Conservation (phyloP, 2,888 invertebrate genomes). For the Dorcus parallelipipedus region DNA sequence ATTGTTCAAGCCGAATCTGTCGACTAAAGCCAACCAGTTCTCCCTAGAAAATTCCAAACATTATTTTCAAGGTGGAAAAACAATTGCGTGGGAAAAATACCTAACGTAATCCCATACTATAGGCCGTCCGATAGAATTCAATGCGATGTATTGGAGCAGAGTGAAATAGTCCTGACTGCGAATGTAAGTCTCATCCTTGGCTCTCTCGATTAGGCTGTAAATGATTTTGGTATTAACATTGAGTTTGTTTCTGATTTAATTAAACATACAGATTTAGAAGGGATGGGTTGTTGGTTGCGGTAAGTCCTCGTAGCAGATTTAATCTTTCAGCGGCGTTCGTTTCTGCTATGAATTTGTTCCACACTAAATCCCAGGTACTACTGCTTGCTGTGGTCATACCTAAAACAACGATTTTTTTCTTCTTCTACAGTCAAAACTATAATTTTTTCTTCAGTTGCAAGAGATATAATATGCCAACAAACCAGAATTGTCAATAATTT, state of each 20-base stretch:
- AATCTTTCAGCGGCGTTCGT: slow-evolving; percentile 75
- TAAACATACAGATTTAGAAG: slow-evolving; percentile 62
- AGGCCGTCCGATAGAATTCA: slow-evolving; percentile 70
- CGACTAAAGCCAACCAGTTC: slow-evolving; percentile 72
- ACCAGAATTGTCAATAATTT: too few relatives aligned
- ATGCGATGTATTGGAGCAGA: slow-evolving; percentile 64
- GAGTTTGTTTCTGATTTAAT: too few relatives aligned
- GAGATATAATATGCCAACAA: too few relatives aligned
- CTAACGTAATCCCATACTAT: slow-evolving; percentile 82
- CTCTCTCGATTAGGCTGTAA: slow-evolving; percentile 66
- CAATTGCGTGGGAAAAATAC: slow-evolving; percentile 32
- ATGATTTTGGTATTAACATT: too few relatives aligned
- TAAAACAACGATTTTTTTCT: slow-evolving; percentile 32
- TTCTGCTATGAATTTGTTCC: slow-evolving; percentile 69
- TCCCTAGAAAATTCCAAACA: slow-evolving; percentile 48
- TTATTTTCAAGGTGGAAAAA: not conserved
- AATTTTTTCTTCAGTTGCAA: too few relatives aligned
- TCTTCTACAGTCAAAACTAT: not conserved
- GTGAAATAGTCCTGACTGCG: slow-evolving; percentile 81
- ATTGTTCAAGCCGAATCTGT: slow-evolving; percentile 79
- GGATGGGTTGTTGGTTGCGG: slow-evolving; percentile 62
- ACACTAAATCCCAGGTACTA: slow-evolving; percentile 71
- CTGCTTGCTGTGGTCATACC: slow-evolving; percentile 63
- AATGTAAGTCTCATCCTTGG: slow-evolving; percentile 72
- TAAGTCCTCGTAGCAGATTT: slow-evolving; percentile 68